A percentile compares a stretch with the other conserved stretches of the same genome.
phyloP scores from a whole-genome alignment of 2,113 vertebrate species.

The Heterotis niloticus region DNA sequence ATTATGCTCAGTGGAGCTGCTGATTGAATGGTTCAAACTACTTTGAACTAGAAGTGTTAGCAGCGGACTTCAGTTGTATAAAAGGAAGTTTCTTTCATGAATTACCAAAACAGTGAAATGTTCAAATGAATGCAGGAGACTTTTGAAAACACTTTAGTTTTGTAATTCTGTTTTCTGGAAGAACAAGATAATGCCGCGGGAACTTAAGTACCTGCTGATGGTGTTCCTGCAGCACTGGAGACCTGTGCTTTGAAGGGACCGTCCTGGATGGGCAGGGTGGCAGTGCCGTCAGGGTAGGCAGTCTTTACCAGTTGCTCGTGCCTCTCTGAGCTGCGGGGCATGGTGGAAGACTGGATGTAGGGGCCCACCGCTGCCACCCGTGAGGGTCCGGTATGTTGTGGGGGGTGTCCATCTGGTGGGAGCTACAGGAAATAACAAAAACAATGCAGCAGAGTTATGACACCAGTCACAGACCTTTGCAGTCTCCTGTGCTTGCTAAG shows the following conservation, averaged over 20 bases:
- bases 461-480: neutral
- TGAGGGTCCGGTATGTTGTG: constrained; percentile 69
- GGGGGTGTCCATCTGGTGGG: constrained; percentile 62
- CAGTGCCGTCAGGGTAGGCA: constrained; percentile 72
- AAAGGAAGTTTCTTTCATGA: too few species aligned
- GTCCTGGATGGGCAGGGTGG: constrained; percentile 69
- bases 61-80: too few species aligned
- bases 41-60: too few species aligned
- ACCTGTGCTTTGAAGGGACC: constrained; percentile 30
- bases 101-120: too few species aligned
- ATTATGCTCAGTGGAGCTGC: too few species aligned
- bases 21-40: too few species aligned
- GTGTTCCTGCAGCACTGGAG: constrained; percentile 31
- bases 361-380: constrained; percentile 94
- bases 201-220: neutral
- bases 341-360: constrained; percentile 92
- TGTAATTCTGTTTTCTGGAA: neutral
- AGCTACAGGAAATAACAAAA: constrained; percentile 56
- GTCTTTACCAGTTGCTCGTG: constrained; percentile 85
- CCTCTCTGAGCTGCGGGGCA: constrained; percentile 80
- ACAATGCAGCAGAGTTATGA: too few species aligned
- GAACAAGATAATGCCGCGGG: neutral
- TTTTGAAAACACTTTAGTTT: neutral
- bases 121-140: too few species aligned
- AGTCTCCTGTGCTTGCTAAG: neutral